Evolutionary conservation across 2,797 vertebrate genomes (phyloP), one percentile per base, ranked within the genome.

Genomic region (Ctenopoma multispine): DNA sequence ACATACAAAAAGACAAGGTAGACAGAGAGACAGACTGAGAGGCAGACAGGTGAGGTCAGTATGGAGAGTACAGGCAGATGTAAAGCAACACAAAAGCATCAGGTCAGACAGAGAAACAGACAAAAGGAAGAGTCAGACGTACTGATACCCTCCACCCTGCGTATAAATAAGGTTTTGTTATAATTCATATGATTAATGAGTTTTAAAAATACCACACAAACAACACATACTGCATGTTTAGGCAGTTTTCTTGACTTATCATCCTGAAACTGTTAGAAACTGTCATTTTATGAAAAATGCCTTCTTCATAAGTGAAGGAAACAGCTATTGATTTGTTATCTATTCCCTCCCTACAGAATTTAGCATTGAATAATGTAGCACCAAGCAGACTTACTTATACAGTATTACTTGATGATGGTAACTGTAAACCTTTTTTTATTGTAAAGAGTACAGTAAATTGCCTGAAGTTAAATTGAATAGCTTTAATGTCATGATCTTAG

Each of bases 261-360:
- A 44, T 34, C 21, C 0, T 34, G 47, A 44, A 38, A 34, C 31
- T 9, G 9, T 44, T 0, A 21, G 9, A 3, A 17, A n/a, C n/a
- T n/a, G n/a, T n/a, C 88, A 84, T 95, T 96, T 95, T 95, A 95
- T 96, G 95, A 96, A 94, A 93, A 96, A 93, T 92, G 92, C 94
- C 94, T 94, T 87, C 92, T 94, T 92, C 86, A 92, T 94, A 93
- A 97, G 95, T 95, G 94, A 96, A 95, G 95, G 94, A 96, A 97
- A 95, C 94, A 94, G 91, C 90, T 96, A 96, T 97, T 95, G 95
- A 97, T 96, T 97, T 96, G 95, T 96, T 94, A 96, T 96, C 95
- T 96, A 41, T 95, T 96, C 95, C 92, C 92, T 94, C 92, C 93
- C 94, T 93, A 94, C 94, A 94, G 41, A 95, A 95, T 96, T 96